Base-by-base conservation (phyloP, 2,113 vertebrate species). In the Bubalus kerabau region DNA sequence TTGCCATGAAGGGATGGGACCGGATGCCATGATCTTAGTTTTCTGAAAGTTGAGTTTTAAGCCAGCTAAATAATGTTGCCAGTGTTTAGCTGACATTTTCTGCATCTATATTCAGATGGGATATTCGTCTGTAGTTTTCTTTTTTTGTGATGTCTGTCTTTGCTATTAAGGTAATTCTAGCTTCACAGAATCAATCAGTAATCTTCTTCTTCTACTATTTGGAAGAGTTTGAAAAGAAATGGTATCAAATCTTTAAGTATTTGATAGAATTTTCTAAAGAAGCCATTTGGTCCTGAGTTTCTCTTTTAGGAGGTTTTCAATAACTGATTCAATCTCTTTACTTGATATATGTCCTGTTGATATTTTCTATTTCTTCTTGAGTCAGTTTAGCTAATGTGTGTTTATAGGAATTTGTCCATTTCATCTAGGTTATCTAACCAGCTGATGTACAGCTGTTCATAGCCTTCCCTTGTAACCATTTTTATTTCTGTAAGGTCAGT, bases 331-430 rank as follows among this genome's bases (percentile, higher is more conserved):
- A 40, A 16, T 56, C n/a, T 76, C 48, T 81, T 86, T 60, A 74
- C 11, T 85, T 84, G 56, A 81, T 36, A 26, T 32, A 64, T 13
- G 4, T 23, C n/a, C 30, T 76, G 26, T 50, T 67, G 32, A 84
- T 32, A 86, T 78, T 95, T 59, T 76, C 90, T 52, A 26, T 90
- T 93, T 95, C 12, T 94, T 95, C 46, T 87, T 87, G 64, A 97
- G 54, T 64, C 36, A 81, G 30, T 56, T 90, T 95, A 85, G 80
- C n/a, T 85, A 76, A 91, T 43, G 87, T 56, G 64, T 28, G 28
- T 84, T 94, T 87, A 62, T 43, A 87, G 48, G 19, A 74, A 83
- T 91, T 57, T 78, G 14, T 59, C 56, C 32, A 13, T 76, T 86
- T 76, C 26, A 85, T 28, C 40, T n/a, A 57, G 40, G 3, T 32